Percentiles rank a stretch among this genome's conserved stretches.
These are phyloP conservation scores for Polia nebulosa DNA, from an alignment of 2,888 invertebrate species.

Conservation along the genomic window DNA sequence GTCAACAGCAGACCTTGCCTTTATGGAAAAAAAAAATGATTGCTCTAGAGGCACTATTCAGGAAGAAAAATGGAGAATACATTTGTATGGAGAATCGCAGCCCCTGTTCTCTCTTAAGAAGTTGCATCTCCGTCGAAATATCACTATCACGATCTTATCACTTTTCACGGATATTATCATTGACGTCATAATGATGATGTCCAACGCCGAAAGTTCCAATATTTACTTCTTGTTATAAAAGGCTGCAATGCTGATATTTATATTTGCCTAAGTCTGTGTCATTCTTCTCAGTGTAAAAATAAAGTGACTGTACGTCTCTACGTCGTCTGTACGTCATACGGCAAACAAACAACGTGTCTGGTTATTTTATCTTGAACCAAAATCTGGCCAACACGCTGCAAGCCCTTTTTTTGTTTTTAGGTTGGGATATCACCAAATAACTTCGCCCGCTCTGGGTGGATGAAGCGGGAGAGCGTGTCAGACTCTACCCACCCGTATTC, in stretches of 20 bases:
- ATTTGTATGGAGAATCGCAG: no score
- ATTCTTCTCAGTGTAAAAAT: conserved; percentile 19
- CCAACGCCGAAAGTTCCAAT: conserved; percentile 8
- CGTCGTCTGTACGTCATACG: not conserved
- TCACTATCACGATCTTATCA: conserved; percentile 23
- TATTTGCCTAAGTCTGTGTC: not conserved
- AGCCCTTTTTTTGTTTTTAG: no score
- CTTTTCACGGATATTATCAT: conserved; percentile 17
- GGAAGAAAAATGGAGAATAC: no score
- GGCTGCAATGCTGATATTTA: conserved; percentile 31
- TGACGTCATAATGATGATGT: conserved; percentile 20
- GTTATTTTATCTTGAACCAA: not conserved
- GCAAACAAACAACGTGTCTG: not conserved
- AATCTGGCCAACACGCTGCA: no score
- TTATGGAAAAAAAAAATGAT: no score
- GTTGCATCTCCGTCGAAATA: conserved; percentile 6
- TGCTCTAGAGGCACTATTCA: no score
- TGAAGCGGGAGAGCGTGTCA: no score
- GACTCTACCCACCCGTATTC: no score
- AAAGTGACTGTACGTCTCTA: not conserved
- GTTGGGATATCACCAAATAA: no score
- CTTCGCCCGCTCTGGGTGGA: no score
- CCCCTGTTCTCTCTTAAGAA: no score
- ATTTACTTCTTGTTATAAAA: conserved; percentile 23
- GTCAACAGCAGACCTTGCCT: no score